Evolutionary conservation across 2,113 vertebrate species (phyloP).

Genomic region (Laterallus jamaicensis): DNA sequence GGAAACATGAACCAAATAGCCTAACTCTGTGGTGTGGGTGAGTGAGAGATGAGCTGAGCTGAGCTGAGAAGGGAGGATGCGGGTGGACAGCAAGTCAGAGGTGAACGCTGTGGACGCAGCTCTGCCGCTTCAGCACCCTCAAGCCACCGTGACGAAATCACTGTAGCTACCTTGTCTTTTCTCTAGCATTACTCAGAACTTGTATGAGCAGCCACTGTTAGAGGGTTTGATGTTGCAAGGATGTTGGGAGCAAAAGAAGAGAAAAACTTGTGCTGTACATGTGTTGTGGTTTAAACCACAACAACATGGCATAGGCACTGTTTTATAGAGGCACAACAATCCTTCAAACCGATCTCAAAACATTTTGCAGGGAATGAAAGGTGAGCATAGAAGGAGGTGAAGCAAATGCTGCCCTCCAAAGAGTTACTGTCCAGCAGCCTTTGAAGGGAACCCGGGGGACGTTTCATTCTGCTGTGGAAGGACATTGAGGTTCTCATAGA

Average conservation of each 20-base stretch:
- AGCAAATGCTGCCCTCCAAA: background rate
- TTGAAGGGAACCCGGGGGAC: background rate
- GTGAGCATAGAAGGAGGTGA: background rate
- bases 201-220: rapidly evolving
- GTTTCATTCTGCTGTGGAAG: background rate
- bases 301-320: background rate
- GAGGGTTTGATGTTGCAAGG: background rate
- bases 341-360: background rate
- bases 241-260: background rate
- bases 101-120: rapidly evolving
- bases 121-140: background rate
- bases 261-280: background rate
- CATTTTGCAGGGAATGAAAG: background rate
- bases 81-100: background rate
- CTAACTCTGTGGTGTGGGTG: background rate
- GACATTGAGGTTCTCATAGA: background rate
- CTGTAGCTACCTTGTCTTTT: background rate
- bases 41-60: background rate
- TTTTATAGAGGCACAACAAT: background rate
- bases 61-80: background rate
- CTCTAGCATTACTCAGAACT: background rate
- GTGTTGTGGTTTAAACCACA: too few relatives aligned
- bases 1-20: background rate
- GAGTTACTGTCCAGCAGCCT: background rate
- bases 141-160: rapidly evolving